Evolutionary conservation across 1,140 invertebrate genomes (phyloP), one percentile per base, ranked within the genome.

Genomic region (Apis laboriosa): DNA sequence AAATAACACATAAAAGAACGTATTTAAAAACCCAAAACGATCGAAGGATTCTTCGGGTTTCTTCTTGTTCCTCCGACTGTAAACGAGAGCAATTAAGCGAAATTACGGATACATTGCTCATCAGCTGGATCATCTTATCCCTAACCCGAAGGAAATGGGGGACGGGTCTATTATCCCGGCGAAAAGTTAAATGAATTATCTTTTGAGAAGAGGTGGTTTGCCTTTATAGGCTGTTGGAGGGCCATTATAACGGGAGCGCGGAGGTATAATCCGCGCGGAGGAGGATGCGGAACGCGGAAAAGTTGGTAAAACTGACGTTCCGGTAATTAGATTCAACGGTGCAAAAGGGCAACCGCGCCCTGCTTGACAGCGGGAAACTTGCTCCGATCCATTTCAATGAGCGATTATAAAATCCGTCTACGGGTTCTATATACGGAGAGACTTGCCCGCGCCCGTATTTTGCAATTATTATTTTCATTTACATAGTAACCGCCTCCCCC

Each of bases 321-420:
- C 83, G 74, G 84, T 90, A 90, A 90, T 88, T 90, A 89, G 89
- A 90, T 90, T 84, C 86, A 88, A 79, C 77, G 85, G 80, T 70
- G 74, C 80, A 86, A 88, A 90, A 90, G 86, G 77, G 81, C 83
- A 83, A 78, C 75, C 71, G 72, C 60, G 85, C 60, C 83, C 71
- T 43, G 68, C 80, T 60, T 77, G 86, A 86, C 85, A 86, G 86
- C 80, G 84, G 79, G 13, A 83, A 87, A 87, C 84, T 86, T 84
- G 85, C 76, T 49, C 75, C 74, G 85, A 86, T 86, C 86, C 84
- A 72, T 77, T 77, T 72, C 84, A 74, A 83, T 81, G 85, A 87
- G 67, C 82, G 86, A 87, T 87, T 87, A 86, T 87, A 87, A 87
- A 84, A 86, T 73, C 76, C 71, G 83, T 83, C 87, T 85, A 76